phyloP scores from a whole-genome alignment of 2,113 vertebrate genomes.

The Sminthopsis crassicaudata region DNA sequence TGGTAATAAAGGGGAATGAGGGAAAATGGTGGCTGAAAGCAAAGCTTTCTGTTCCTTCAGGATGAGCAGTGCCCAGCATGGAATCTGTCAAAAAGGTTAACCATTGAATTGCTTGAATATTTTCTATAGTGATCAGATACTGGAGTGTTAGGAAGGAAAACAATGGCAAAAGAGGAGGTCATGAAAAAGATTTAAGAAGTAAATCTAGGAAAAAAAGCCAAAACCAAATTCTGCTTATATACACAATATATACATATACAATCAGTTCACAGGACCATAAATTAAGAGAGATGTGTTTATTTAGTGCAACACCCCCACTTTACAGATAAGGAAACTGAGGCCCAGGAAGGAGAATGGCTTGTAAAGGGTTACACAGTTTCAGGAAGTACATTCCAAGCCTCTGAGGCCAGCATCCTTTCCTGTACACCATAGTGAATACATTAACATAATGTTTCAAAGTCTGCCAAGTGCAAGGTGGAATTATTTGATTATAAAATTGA shows the following conservation, averaged over 20 bases:
- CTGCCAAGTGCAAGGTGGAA: not conserved
- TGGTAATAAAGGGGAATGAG: not conserved
- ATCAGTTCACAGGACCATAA: not conserved
- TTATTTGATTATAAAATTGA: not conserved
- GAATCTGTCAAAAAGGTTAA: not conserved
- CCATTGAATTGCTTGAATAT: not conserved
- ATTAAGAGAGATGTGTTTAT: not conserved
- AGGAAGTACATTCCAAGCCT: not conserved
- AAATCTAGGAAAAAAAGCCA: not conserved
- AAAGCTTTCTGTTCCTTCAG: not conserved
- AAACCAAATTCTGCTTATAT: not conserved
- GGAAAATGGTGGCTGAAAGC: not conserved
- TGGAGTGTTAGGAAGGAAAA: not conserved
- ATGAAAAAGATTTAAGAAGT: constrained; percentile 7
- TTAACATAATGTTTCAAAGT: not conserved
- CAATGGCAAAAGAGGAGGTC: not conserved
- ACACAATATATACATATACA: not conserved
- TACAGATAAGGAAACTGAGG: not conserved
- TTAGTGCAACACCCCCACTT: not conserved
- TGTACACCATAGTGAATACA: not conserved
- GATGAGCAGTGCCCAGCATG: not conserved
- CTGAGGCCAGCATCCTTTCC: not conserved
- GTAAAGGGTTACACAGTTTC: not conserved
- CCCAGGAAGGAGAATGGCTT: not conserved
- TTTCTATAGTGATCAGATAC: not conserved